Base-by-base conservation (phyloP, 2,797 vertebrate genomes). In the Todus mexicanus region DNA sequence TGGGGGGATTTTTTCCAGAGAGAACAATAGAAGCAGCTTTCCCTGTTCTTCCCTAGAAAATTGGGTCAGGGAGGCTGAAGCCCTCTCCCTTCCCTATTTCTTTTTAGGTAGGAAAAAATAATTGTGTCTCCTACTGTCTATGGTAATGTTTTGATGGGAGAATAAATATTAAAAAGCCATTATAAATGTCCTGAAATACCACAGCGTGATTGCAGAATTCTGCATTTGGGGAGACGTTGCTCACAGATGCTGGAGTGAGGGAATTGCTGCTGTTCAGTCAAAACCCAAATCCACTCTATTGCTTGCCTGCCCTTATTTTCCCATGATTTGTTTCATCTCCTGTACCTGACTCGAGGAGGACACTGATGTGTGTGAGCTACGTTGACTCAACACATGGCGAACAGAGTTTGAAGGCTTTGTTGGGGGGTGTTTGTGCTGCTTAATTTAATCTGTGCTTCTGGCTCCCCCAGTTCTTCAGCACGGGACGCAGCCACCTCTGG, bases 301-400 rank as follows among this genome's bases (percentile, higher is more conserved):
- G 17, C 53, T 82, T 66, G 16, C 31, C 59, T 43, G 25, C 21
- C 26, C 11, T 48, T 50, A 21, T 33, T 66, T 35, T 68, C 63
- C 76, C 59, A 63, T 27, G 26, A 12, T 79, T 74, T 79, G 42
- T 72, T 89, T 68, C 3, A 40, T 72, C 63, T 66, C 77, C 45
- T 23, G 26, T 15, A 19, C n/a, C 35, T 61, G 60, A 14, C 56
- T 74, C 7, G 31, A 45, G 45, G 33, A 43, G 66, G 75, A 61
- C 54, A 26, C 61, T 25, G 59, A 61, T 73, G 51, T 47, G 70
- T 6, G 26, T 43, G 59, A n/a, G 54, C 40, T 33, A 7, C 1
- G 1, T 54, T 42, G 60, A 25, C 47, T 27, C 51, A 21, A 13
- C 48, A 5, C 12, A 3, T 0, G 18, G 7, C 3, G 45, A 42